Percentiles rank a stretch among this genome's conserved stretches.
phyloP scores from a whole-genome alignment of 1,140 invertebrate species.

The Melitaea cinxia region DNA sequence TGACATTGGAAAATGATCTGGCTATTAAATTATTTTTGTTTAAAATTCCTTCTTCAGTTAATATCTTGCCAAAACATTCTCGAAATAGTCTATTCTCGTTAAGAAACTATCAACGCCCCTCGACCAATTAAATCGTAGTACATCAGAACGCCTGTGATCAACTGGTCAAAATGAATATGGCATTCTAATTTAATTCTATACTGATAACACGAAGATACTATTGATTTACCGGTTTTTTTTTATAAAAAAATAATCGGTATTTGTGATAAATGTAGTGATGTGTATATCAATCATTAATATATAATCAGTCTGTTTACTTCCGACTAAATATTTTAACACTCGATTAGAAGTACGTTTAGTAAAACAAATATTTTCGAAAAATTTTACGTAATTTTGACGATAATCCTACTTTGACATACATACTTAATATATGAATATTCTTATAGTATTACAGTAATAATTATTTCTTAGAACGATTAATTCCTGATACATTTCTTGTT shows the following conservation, averaged over 20 bases:
- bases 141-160: no score
- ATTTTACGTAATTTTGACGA: conserved; percentile 5
- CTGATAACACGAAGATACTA: no score
- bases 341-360: not conserved
- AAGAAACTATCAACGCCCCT: no score
- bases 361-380: not conserved
- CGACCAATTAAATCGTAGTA: no score
- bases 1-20: not conserved
- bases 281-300: conserved; percentile 9
- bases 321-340: conserved; percentile 11
- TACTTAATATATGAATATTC: not conserved
- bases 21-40: not conserved
- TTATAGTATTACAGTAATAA: not conserved
- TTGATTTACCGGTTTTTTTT: conserved; percentile 6
- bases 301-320: conserved; percentile 25
- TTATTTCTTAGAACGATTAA: not conserved
- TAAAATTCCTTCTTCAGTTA: conserved; percentile 7
- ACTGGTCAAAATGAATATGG: no score
- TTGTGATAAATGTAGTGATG: conserved; percentile 16
- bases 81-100: no score
- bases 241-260: conserved; percentile 18
- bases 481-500: not conserved
- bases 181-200: no score
- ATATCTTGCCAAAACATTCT: conserved; percentile 22
- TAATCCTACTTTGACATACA: not conserved